Conservation (phyloP, 2,888 invertebrate genomes). For the Phengaris alcon region DNA sequence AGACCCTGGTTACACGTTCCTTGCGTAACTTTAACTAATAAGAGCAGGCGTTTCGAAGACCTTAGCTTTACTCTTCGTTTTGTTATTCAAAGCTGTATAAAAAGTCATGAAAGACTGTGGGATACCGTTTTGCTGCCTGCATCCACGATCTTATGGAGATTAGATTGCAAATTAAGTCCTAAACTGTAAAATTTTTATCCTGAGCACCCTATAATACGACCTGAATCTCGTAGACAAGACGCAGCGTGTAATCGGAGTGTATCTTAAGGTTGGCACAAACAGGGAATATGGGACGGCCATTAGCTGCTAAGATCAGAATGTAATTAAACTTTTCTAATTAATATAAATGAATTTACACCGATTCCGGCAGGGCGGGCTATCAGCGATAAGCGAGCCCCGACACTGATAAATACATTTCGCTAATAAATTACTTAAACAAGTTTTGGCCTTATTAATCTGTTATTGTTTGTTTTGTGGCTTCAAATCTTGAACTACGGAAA, state of each 20-base stretch:
- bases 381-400: slow-evolving; percentile 18
- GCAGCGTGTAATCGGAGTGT: slow-evolving; percentile 38
- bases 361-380: slow-evolving; percentile 16
- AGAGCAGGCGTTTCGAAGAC: too few species aligned
- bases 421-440: slow-evolving; percentile 23
- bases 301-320: slow-evolving; percentile 39
- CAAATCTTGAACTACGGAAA: background rate
- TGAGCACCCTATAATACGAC: too few species aligned
- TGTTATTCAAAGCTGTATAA: too few species aligned
- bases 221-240: background rate
- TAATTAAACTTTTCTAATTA: slow-evolving; percentile 40
- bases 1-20: slow-evolving; percentile 54
- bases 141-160: too few species aligned
- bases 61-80: too few species aligned
- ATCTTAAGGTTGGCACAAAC: slow-evolving; percentile 41
- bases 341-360: slow-evolving; percentile 28
- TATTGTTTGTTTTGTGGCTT: slow-evolving; percentile 13
- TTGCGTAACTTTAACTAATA: background rate
- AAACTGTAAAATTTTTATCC: too few species aligned
- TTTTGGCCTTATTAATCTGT: slow-evolving; percentile 18
- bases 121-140: too few species aligned
- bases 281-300: slow-evolving; percentile 47
- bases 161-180: too few species aligned
- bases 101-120: too few species aligned
- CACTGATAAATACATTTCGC: slow-evolving; percentile 25